Conservation (phyloP, 2,888 invertebrate genomes). For the Hydrotaea cyrtoneurina region DNA sequence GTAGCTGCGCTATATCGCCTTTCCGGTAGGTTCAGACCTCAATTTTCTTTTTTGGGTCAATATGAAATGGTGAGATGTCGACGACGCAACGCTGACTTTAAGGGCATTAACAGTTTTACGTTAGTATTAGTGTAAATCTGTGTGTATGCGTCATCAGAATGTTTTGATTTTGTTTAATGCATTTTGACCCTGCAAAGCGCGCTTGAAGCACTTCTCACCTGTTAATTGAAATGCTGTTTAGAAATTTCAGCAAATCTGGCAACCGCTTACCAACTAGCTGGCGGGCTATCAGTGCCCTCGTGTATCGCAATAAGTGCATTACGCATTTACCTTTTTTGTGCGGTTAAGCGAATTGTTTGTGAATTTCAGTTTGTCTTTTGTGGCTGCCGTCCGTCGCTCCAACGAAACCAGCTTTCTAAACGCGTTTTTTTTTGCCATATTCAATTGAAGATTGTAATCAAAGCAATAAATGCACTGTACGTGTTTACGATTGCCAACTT, state of each 20-base stretch:
- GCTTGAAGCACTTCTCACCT: too few species aligned
- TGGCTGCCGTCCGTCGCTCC: slow-evolving; percentile 12
- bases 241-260: background rate
- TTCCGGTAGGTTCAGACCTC: too few species aligned
- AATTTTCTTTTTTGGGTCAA: too few species aligned
- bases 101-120: too few species aligned
- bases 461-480: slow-evolving; percentile 63
- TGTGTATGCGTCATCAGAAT: too few species aligned
- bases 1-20: too few species aligned
- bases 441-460: slow-evolving; percentile 59
- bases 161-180: too few species aligned
- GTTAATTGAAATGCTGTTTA: background rate
- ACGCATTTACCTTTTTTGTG: slow-evolving; percentile 62
- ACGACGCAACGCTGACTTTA: too few species aligned
- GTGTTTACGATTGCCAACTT: slow-evolving; percentile 59
- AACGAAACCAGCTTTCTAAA: slow-evolving; percentile 62
- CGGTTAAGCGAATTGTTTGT: slow-evolving; percentile 7
- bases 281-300: background rate
- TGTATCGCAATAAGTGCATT: slow-evolving; percentile 40
- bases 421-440: slow-evolving; percentile 57
- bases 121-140: too few species aligned
- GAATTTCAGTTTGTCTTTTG: background rate
- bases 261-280: background rate
- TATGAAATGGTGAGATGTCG: too few species aligned
- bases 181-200: too few species aligned